Base-by-base conservation (phyloP, 2,888 invertebrate species). In the Lasioglossum zephyrum region DNA sequence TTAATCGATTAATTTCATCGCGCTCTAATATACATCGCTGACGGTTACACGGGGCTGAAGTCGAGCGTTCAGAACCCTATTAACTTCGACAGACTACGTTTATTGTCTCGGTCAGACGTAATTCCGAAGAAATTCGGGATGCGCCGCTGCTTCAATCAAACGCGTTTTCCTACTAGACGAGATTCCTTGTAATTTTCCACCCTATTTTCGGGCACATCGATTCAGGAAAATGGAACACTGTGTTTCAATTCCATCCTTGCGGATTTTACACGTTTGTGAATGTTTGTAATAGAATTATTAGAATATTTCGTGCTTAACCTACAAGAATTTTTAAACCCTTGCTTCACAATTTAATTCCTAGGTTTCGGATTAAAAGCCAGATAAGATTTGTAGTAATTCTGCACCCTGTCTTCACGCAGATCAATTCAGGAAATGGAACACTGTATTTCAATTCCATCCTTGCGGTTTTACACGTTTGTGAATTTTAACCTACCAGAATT, bases 1-100 rank as follows among this genome's bases (percentile, higher is more conserved):
- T 89, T 87, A 89, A 89, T 89, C 83, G 86, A 89, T 89, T 86
- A 85, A 89, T 87, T 83, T 81, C 79, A 63, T 88, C 73, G 73
- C 57, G 73, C 47, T 76, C 69, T 81, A 77, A 88, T 73, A 76
- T 76, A 49, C 70, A 39, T 66, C 53, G 22, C n/a, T 41, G 57
- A 47, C 66, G 53, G 26, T 13, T 73, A 49, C 13, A 44, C 39
- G 53, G 31, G n/a, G 36, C 72, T 47, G 60, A 63, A 69, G 70
- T 44, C 69, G 75, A 39, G 18, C 41, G 31, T 36, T n/a, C 47
- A 22, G 60, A 75, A 75, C 41, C 63, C 73, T 41, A 77, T 77
- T 47, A 77, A 77, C 57, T 44, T 47, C 57, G 72, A n/a, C 60
- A 26, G 47, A 60, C 72, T 18, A 57, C 49, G 31, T 69, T 74